Evolutionary conservation across 2,888 invertebrate genomes (phyloP).

Genomic region (Tetragnatha montana): DNA sequence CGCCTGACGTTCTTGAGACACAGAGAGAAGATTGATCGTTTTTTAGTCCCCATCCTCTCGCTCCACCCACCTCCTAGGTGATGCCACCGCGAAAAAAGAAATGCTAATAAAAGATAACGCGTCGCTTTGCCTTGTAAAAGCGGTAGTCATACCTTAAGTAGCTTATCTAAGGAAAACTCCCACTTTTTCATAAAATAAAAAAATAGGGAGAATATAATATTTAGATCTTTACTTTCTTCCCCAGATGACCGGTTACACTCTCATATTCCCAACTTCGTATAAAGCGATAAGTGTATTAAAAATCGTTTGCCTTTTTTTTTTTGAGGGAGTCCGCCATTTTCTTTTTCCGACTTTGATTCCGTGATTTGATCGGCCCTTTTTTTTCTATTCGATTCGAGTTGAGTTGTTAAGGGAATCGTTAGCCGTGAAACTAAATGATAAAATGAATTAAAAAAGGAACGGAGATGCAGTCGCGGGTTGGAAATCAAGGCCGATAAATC

Average conservation of each 20-base stretch:
- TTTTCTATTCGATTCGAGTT: not conserved
- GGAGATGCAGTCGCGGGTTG: not conserved
- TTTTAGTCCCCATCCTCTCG: not conserved
- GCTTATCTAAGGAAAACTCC: constrained; percentile 36
- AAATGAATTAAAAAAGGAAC: not conserved
- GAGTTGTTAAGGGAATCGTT: constrained; percentile 24
- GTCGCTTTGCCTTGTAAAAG: constrained; percentile 25
- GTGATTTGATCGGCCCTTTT: constrained; percentile 25
- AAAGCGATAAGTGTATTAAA: constrained; percentile 25
- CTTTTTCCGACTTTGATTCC: constrained; percentile 9
- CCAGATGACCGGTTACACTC: constrained; percentile 28
- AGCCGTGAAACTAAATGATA: not conserved
- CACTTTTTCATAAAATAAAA: constrained; percentile 5
- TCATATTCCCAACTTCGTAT: not conserved
- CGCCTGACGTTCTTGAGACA: too few relatives aligned
- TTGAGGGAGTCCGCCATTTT: constrained; percentile 5
- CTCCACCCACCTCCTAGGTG: not conserved
- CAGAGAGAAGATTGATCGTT: not conserved
- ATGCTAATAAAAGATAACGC: constrained; percentile 47
- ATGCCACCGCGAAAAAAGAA: not conserved
- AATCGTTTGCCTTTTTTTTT: constrained; percentile 19
- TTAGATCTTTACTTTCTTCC: constrained; percentile 14
- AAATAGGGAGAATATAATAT: not conserved
- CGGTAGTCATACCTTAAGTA: constrained; percentile 24
- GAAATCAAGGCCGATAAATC: constrained; percentile 38